Conservation (phyloP, 1,140 invertebrate species). For the Centruroides sculpturatus region DNA sequence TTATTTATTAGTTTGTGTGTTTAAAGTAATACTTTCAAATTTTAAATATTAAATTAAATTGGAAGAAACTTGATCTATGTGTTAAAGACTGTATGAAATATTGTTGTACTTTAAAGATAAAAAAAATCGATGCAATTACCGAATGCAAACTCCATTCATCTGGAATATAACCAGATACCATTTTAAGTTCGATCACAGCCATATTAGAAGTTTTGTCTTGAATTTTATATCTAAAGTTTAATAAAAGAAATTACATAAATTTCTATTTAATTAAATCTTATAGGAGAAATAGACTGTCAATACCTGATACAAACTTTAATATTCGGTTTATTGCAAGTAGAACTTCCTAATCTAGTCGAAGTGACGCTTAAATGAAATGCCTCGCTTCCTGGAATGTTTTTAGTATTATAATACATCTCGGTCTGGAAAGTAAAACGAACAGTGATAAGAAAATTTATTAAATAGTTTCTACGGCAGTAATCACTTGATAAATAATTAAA, state of each 20-base stretch:
- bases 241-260: neutral
- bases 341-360: neutral
- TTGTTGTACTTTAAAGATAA: no score
- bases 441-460: no score
- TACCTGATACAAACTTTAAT: conserved; percentile 8
- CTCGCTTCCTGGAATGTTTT: neutral
- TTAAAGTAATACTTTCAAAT: no score
- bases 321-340: neutral
- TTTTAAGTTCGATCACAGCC: conserved; percentile 44
- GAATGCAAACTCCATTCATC: conserved; percentile 35
- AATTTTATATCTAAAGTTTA: conserved; percentile 26
- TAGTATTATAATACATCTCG: conserved; percentile 1
- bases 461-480: no score
- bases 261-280: neutral
- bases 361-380: conserved; percentile 1
- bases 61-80: no score
- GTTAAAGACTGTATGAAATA: no score
- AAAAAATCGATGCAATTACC: neutral
- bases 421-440: no score
- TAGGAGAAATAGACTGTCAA: neutral
- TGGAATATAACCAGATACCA: conserved; percentile 46
- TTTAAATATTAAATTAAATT: no score
- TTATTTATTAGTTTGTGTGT: no score
- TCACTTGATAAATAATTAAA: no score
- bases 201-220: conserved; percentile 39